phyloP scores from a whole-genome alignment of 2,888 invertebrate genomes.

The Octodonta nipae region DNA sequence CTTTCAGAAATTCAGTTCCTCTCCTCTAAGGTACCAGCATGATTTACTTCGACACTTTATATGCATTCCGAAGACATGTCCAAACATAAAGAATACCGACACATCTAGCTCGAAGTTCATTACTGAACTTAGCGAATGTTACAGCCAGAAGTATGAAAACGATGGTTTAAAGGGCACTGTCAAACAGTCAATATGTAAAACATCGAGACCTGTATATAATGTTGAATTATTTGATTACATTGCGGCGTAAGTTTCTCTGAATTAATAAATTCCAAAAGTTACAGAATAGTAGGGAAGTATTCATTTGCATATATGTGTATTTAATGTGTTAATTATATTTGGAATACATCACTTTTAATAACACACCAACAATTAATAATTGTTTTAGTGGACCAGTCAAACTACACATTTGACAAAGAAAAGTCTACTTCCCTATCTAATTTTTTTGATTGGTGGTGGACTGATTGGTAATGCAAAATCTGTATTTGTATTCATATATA shows the following conservation, averaged over 20 bases:
- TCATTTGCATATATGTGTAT: too few relatives aligned
- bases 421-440: too few relatives aligned
- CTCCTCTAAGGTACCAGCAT: constrained; percentile 14
- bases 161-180: constrained; percentile 13
- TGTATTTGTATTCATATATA: too few relatives aligned
- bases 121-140: constrained; percentile 12
- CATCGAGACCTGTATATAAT: constrained; percentile 10
- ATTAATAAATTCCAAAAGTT: too few relatives aligned
- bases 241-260: constrained; percentile 17
- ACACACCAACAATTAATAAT: too few relatives aligned
- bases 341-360: too few relatives aligned
- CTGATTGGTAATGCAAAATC: too few relatives aligned
- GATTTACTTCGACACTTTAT: constrained; percentile 14
- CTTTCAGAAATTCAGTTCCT: constrained; percentile 12
- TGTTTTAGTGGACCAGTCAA: too few relatives aligned
- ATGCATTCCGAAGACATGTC: constrained; percentile 17
- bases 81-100: constrained; percentile 9
- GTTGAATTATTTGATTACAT: constrained; percentile 14
- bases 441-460: too few relatives aligned
- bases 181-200: constrained; percentile 11
- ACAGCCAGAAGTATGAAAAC: constrained; percentile 11
- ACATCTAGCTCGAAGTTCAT: constrained; percentile 10
- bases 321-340: too few relatives aligned
- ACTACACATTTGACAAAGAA: too few relatives aligned
- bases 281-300: too few relatives aligned